Conservation (phyloP, 2,113 vertebrate species). For the Cephalophus harveyi region DNA sequence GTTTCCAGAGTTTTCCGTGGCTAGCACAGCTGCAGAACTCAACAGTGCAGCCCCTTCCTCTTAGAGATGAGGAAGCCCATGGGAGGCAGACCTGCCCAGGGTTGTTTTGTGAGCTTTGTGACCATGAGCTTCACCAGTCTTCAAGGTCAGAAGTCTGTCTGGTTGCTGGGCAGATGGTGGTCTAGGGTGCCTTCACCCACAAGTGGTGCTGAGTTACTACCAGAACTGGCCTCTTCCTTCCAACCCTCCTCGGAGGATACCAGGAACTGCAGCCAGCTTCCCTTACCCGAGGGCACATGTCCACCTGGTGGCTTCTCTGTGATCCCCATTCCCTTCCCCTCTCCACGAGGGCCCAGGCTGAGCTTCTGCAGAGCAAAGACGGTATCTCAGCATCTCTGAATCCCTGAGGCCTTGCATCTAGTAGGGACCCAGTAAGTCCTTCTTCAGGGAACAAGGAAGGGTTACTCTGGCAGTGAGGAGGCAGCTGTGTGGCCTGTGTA, state of each 20-base stretch:
- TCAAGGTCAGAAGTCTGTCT: background rate
- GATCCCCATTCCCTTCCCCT: background rate
- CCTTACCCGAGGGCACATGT: background rate
- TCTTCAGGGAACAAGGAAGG: background rate
- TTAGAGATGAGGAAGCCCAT: background rate
- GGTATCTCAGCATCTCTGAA: background rate
- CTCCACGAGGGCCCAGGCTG: background rate
- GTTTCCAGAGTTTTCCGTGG: background rate
- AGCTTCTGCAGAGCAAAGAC: background rate
- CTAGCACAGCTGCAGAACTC: background rate
- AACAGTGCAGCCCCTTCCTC: background rate
- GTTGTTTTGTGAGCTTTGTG: background rate
- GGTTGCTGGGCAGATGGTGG: background rate
- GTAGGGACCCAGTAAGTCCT: background rate
- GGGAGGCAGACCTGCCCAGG: background rate
- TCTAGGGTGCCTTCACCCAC: background rate
- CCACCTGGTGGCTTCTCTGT: background rate
- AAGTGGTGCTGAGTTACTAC: background rate
- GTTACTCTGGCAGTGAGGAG: background rate
- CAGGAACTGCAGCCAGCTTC: background rate
- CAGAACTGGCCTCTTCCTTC: background rate
- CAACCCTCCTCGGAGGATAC: background rate
- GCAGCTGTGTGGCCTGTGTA: fast-evolving
- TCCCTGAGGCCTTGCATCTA: background rate
- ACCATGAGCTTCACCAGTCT: background rate